Base-by-base conservation (phyloP, 2,797 vertebrate genomes). In the Triplophysa bombifrons region DNA sequence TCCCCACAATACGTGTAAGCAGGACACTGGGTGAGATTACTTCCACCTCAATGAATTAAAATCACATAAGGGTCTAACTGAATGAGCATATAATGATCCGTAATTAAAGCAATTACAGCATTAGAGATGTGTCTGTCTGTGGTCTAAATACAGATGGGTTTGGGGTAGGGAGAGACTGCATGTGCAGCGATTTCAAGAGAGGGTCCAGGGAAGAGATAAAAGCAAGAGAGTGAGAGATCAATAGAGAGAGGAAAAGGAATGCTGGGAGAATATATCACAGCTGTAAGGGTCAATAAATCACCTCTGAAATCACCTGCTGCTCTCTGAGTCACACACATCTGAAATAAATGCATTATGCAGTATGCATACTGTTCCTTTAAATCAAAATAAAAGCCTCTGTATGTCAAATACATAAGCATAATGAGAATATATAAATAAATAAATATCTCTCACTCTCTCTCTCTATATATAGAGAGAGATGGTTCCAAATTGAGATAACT, bases 51-150 rank as follows among this genome's bases (percentile, higher is more conserved):
- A 78, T 44, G 66, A 81, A 77, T 88, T 84, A 84, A 86, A 87
- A 90, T 86, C 82, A 85, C 86, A 85, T 55, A 78, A 87, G 86
- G 74, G 74, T 76, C 82, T 79, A 68, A 82, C 72, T 85, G 76
- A 85, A 70, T 10, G 34, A 78, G 82, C 86, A 82, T 75, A 73
- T 86, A 85, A 89, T 84, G 79, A 86, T 34, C 80, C 82, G 61
- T 84, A 86, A 88, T 91, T 85, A 87, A 82, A 80, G 22, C 85
- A 86, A 85, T 88, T 88, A 85, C 56, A 80, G 82, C 72, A 76
- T 30, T 30, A 30, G 30, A 30, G 30, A 30, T 30, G 30, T 30
- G 30, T 55, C 78, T 77, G 76, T 12, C 34, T 48, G 27, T 72
- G 83, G 70, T 83, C 76, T 80, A 73, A 64, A 64, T 48, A 51